These are phyloP conservation scores for Propithecus perrieri DNA, from an alignment of 2,797 vertebrate species.

Conservation along the genomic window DNA sequence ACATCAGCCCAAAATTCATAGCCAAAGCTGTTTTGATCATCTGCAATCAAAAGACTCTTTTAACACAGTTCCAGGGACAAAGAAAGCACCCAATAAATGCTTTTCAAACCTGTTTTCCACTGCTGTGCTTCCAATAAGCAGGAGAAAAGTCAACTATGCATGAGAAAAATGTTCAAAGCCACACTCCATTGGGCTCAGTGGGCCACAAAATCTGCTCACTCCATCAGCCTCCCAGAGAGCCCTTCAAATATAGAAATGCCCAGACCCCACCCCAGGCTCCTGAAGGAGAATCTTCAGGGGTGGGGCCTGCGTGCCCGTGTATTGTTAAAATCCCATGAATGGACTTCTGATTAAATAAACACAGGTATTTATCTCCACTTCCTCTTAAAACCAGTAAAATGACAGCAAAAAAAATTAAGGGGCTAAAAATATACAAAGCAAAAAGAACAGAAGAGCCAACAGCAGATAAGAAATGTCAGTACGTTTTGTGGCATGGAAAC, in stretches of 20 bases:
- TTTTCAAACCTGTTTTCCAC: background rate
- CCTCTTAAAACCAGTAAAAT: conserved; percentile 36
- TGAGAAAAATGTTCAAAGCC: conserved; percentile 4
- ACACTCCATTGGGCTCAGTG: background rate
- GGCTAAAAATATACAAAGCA: conserved; percentile 44
- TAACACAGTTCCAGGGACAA: background rate
- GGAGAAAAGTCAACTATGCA: background rate
- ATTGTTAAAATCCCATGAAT: background rate
- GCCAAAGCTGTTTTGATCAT: background rate
- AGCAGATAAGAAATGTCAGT: conserved; percentile 37
- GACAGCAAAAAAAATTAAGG: conserved; percentile 50
- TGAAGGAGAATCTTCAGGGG: background rate
- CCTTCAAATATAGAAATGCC: background rate
- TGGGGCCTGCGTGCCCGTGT: background rate
- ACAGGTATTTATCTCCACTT: conserved; percentile 31
- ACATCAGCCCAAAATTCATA: background rate
- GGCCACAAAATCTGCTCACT: background rate
- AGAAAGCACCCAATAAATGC: background rate
- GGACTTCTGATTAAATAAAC: conserved; percentile 9
- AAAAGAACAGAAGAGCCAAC: background rate
- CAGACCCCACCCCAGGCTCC: background rate
- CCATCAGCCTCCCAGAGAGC: background rate
- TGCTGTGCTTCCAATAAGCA: background rate
- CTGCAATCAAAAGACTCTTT: background rate
- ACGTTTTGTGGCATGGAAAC: background rate